Evolutionary conservation across 1,140 invertebrate species (phyloP).

Genomic region (Hypothenemus hampei): DNA sequence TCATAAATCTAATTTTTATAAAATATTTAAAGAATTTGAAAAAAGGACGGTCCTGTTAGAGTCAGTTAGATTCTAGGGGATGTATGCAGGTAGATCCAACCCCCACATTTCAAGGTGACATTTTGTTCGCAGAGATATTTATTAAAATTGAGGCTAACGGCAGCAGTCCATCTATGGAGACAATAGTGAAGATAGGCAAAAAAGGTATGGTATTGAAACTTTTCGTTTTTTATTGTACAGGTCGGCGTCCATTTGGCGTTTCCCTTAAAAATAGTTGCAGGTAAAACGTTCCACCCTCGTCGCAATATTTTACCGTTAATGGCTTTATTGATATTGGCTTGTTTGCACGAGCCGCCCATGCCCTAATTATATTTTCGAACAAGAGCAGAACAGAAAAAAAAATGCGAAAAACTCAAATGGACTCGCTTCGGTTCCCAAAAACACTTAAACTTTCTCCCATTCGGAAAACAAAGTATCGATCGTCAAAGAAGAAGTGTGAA

Average conservation of each 20-base stretch:
- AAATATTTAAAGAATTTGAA: neutral
- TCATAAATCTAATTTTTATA: too few species aligned
- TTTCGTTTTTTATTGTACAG: slow-evolving; percentile 18
- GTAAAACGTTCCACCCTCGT: neutral
- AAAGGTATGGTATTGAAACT: slow-evolving; percentile 11
- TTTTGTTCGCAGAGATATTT: slow-evolving; percentile 26
- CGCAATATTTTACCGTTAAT: too few species aligned
- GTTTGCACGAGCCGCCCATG: too few species aligned
- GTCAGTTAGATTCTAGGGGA: slow-evolving; percentile 1
- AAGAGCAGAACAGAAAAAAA: too few species aligned
- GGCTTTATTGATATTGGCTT: too few species aligned
- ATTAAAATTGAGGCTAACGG: slow-evolving; percentile 17
- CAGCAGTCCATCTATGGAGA: slow-evolving; percentile 14
- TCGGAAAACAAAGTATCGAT: slow-evolving; percentile 10
- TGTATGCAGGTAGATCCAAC: slow-evolving; percentile 13
- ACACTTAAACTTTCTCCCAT: slow-evolving; percentile 1
- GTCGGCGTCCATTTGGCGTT: slow-evolving; percentile 8
- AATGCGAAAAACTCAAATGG: neutral
- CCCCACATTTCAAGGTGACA: slow-evolving; percentile 18
- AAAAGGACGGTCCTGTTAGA: neutral
- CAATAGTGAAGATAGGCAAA: slow-evolving; percentile 7
- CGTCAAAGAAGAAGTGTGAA: too few species aligned
- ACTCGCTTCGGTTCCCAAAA: too few species aligned
- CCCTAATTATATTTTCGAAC: too few species aligned
- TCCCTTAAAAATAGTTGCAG: slow-evolving; percentile 12